Evolutionary conservation across 2,888 invertebrate species (phyloP).

Genomic region (Blera fallax): DNA sequence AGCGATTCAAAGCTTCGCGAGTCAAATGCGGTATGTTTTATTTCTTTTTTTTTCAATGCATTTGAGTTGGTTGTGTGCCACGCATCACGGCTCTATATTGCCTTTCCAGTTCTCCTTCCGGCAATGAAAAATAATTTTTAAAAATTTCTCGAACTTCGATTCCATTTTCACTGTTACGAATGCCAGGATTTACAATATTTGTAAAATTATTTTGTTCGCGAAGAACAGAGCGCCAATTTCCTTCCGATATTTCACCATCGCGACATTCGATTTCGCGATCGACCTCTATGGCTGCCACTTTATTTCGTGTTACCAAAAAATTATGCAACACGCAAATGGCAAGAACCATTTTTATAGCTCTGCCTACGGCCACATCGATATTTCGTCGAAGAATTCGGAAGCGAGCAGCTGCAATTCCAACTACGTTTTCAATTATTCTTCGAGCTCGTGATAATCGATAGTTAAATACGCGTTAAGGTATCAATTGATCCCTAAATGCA

Average conservation of each 20-base stretch:
- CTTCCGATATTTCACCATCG: not conserved
- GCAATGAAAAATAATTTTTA: conserved; percentile 1
- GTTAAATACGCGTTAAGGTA: conserved; percentile 21
- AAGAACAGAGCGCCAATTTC: conserved; percentile 1
- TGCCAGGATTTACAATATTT: not conserved
- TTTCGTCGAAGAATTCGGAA: conserved; percentile 19
- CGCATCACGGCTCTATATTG: not conserved
- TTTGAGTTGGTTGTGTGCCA: not conserved
- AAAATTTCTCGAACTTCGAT: not conserved
- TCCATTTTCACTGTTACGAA: not conserved
- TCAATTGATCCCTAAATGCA: conserved; percentile 4
- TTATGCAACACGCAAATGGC: conserved; percentile 31
- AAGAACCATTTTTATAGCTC: conserved; percentile 17
- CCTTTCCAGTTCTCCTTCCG: not conserved
- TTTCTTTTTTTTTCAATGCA: not conserved
- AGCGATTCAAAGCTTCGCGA: not conserved
- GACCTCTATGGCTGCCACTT: not conserved
- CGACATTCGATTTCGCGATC: not conserved
- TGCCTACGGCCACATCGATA: conserved; percentile 13
- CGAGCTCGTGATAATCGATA: conserved; percentile 22
- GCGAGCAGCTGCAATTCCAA: not conserved
- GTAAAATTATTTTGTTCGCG: conserved; percentile 12
- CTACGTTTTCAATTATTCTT: conserved; percentile 10
- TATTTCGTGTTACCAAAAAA: conserved; percentile 15
- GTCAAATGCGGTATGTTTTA: not conserved